phyloP scores from a whole-genome alignment of 1,140 invertebrate genomes.

The Galendromus occidentalis region DNA sequence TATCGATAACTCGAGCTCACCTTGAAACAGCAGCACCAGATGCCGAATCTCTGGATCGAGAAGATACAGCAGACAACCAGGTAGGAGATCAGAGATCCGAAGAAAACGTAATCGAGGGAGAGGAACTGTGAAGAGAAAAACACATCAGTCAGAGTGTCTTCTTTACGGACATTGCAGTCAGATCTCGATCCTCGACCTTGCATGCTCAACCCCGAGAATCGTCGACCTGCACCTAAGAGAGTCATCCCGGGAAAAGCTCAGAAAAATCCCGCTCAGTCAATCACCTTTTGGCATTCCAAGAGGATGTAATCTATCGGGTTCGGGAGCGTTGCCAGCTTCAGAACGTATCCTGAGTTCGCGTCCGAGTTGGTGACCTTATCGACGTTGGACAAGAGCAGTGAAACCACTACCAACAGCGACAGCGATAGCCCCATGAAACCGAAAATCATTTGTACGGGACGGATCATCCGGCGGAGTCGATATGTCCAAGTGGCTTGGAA shows the following conservation, averaged over 20 bases:
- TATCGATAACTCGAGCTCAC: background rate
- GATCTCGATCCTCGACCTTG: too few relatives aligned
- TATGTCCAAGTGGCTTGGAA: background rate
- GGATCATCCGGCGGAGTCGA: background rate
- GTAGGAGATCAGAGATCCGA: background rate
- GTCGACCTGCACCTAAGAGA: too few relatives aligned
- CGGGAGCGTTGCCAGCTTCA: background rate
- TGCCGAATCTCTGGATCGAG: background rate
- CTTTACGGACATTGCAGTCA: too few relatives aligned
- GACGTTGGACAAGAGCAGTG: background rate
- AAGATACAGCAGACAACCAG: background rate
- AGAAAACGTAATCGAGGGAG: background rate
- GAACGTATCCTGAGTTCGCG: background rate
- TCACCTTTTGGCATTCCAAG: background rate
- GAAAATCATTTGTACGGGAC: background rate
- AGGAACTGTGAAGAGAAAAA: background rate
- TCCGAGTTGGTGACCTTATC: background rate
- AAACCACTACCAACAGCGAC: background rate
- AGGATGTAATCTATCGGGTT: slow-evolving; percentile 2
- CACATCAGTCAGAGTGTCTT: too few relatives aligned
- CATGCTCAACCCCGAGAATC: too few relatives aligned
- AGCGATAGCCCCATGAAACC: background rate
- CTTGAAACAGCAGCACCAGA: background rate
- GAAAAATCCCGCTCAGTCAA: background rate
- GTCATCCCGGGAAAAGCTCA: too few relatives aligned